phyloP scores from a whole-genome alignment of 2,113 vertebrate genomes.

The Oceanodroma tethys region DNA sequence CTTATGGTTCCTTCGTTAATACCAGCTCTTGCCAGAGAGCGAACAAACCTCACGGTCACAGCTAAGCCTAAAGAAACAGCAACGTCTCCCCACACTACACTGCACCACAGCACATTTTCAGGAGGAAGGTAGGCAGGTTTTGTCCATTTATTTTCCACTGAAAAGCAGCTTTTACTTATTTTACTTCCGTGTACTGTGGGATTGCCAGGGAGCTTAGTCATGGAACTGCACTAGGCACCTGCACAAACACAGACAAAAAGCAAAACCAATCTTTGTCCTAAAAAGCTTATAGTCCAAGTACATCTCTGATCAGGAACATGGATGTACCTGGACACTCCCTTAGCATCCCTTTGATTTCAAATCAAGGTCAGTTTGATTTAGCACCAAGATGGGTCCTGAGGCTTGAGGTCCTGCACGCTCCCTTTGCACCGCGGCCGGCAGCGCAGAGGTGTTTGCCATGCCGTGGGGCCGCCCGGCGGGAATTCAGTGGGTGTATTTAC shows the following conservation, averaged over 20 bases:
- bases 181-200: background rate
- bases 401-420: background rate
- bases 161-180: background rate
- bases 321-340: background rate
- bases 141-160: background rate
- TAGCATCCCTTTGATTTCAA: background rate
- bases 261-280: background rate
- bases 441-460: background rate
- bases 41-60: background rate
- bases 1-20: background rate
- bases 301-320: background rate
- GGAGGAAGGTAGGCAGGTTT: background rate
- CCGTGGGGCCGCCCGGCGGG: background rate
- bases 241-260: background rate
- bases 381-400: background rate
- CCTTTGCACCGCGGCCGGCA: rapidly evolving
- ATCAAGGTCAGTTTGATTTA: background rate
- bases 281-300: background rate
- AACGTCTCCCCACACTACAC: background rate
- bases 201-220: background rate
- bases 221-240: background rate
- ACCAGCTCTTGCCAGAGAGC: background rate
- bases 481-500: constrained; percentile 43
- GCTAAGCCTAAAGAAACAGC: background rate
- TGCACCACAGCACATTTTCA: background rate